Percentiles rank a stretch among this genome's conserved stretches.
phyloP scores from a whole-genome alignment of 2,888 invertebrate species.

The Dicyrtomina minuta region DNA sequence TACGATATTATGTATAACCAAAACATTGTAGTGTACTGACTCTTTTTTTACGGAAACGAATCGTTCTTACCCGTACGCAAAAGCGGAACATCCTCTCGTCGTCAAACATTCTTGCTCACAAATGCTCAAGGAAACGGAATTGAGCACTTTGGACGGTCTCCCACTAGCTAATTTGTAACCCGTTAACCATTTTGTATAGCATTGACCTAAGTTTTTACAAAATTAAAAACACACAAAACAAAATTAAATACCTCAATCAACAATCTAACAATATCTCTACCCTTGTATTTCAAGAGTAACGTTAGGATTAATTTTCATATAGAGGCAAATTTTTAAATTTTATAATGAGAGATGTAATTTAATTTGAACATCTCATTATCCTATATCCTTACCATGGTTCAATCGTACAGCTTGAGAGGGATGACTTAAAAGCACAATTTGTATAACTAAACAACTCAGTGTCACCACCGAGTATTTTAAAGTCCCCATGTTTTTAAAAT shows the following conservation, averaged over 20 bases:
- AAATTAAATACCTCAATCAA: not conserved
- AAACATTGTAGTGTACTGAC: no score
- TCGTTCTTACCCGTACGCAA: slow-evolving; percentile 50
- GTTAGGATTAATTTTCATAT: no score
- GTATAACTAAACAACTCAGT: no score
- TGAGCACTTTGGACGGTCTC: slow-evolving; percentile 42
- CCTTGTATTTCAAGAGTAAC: no score
- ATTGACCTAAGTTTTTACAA: slow-evolving; percentile 23
- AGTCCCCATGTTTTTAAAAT: no score
- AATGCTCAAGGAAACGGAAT: slow-evolving; percentile 36
- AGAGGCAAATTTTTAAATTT: no score
- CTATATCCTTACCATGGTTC: not conserved
- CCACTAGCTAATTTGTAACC: slow-evolving; percentile 48
- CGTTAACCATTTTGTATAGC: slow-evolving; percentile 49
- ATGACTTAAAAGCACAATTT: not conserved
- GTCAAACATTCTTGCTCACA: slow-evolving; percentile 46
- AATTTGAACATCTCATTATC: no score
- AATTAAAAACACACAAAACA: slow-evolving; percentile 18
- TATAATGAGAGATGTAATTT: not conserved
- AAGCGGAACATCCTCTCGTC: slow-evolving; percentile 48
- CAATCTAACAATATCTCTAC: not conserved
- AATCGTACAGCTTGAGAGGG: not conserved
- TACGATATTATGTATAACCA: no score
- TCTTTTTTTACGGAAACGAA: no score
- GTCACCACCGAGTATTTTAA: no score